Evolutionary conservation across 2,113 vertebrate genomes (phyloP), one percentile per base, ranked within the genome.

Genomic region (Saguinus imperator): DNA sequence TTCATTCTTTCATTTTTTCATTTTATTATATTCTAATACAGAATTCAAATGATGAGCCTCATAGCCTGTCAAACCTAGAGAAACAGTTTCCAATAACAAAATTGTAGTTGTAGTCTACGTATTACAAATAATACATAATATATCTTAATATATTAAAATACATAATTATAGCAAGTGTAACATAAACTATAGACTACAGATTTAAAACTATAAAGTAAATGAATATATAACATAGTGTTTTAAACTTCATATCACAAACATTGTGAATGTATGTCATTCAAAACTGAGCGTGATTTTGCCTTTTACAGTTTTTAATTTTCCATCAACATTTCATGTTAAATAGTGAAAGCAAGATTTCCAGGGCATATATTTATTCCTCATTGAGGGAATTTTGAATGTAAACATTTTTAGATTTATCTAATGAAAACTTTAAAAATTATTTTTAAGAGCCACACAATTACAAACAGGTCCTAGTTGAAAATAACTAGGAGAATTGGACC

Each of bases 301-400:
- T 94, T 68, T 85, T 76, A 80, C 17, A 10, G 86, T 89, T 97
- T 96, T 76, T 88, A 94, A 88, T 77, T 25, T 6, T 92, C 29
- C 29, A 48, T 32, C n/a, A 84, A 48, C 21, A 80, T 80, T 92
- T 95, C 77, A 75, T 94, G 32, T 85, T 87, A 61, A 18, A 73
- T 89, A 97, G 92, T 87, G 61, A 94, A 92, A 93, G 16, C 50
- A 86, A 94, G 37, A 87, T 80, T 87, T 87, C 14, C 17, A 88
- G n/a, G 4, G 12, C 45, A 86, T 61, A 50, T 58, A 91, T 82
- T 94, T 14, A 58, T 92, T 94, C 32, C 10, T 79, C 89, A 90
- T 45, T 73, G 55, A 70, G 50, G 13, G 66, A 91, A 77, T 81
- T 97, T 84, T 52, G 4, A 72, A 94, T 81, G 66, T 91, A 45